phyloP scores from a whole-genome alignment of 2,113 vertebrate species.

The Actenoides lindsayi region DNA sequence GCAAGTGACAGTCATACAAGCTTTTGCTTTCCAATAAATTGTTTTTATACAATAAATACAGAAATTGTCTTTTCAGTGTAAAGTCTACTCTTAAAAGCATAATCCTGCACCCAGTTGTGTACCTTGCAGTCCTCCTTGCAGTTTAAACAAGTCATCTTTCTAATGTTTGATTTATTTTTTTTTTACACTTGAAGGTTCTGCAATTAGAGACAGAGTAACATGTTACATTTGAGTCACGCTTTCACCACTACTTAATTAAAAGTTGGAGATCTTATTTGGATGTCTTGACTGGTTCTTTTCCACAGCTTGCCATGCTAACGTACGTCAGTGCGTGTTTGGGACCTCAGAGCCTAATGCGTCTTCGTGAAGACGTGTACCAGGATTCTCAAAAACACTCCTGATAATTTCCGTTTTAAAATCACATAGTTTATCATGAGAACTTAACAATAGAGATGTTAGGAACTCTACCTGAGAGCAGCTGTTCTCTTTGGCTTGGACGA shows the following conservation, averaged over 20 bases:
- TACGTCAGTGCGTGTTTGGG: background rate
- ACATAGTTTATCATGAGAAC: rapidly evolving
- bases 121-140: background rate
- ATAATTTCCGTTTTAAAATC: background rate
- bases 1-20: background rate
- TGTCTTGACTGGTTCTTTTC: conserved; percentile 30
- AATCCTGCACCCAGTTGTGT: rapidly evolving
- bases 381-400: background rate
- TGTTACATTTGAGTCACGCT: background rate
- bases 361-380: background rate
- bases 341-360: background rate
- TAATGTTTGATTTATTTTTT: background rate
- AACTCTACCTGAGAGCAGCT: background rate
- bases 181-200: background rate
- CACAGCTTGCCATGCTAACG: background rate
- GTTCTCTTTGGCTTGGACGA: background rate
- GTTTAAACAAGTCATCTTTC: background rate
- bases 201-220: background rate
- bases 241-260: background rate
- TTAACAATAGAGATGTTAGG: background rate
- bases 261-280: conserved; percentile 5
- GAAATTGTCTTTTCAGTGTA: background rate
- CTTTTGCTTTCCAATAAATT: background rate
- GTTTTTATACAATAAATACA: background rate
- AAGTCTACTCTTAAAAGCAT: background rate